Base-by-base conservation (phyloP, 2,113 vertebrate genomes). In the Psittacula cyanocephala region DNA sequence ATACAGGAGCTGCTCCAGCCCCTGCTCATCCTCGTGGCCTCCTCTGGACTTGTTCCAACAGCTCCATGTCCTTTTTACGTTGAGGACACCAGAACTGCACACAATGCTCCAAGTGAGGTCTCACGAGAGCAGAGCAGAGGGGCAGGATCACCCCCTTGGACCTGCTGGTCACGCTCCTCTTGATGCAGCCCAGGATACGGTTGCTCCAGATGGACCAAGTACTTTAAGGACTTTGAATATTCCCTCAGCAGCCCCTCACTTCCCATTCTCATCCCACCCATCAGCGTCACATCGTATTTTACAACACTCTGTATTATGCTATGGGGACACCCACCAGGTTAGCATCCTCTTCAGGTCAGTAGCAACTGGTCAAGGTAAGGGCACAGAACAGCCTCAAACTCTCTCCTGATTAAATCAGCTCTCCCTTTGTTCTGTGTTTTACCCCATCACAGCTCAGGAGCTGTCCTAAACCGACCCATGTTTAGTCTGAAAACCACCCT, bases 261-360 rank as follows among this genome's bases (percentile, higher is more conserved):
- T 37, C 46, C 41, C 39, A 57, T 57, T 13, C 57, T 35, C 50
- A 65, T 11, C 44, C 57, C 37, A 43, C 15, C 24, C 53, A 11
- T 20, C 9, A 46, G 13, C 33, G 28, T 50, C 53, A 39, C 41
- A 0, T 2, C 7, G 11, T 23, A 47, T 52, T 76, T 65, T 29
- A 50, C 1, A 1, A 23, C 17, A 8, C 29, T 1, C 3, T 0
- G 1, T 8, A 2, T 15, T 35, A 7, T 46, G 41, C 28, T 49
- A 0, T 7, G 29, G 24, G 25, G 13, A 57, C 13, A 29, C 22
- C 39, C 53, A 9, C 43, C n/a, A 8, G n/a, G n/a, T 44, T 17
- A 39, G 22, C 62, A 82, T 59, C 23, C 16, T 9, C 20, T 43
- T 59, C 57, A n/a, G 52, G 57, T 67, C 33, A 67, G 24, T 15